Base-by-base conservation (phyloP, 2,888 invertebrate genomes). In the Harpalus rubripes region DNA sequence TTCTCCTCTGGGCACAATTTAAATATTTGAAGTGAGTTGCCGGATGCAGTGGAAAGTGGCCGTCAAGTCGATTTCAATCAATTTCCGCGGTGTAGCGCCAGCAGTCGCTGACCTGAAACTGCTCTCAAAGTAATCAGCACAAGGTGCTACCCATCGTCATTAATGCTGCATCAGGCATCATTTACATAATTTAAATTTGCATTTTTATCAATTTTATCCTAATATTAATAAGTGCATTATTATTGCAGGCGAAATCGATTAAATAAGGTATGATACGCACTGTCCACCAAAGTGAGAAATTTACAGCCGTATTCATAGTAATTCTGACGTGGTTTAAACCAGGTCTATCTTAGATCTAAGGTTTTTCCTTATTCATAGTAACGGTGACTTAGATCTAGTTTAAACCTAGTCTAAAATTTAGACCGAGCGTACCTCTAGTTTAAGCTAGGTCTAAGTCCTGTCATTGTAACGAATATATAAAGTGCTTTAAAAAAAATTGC, bases 181-280 rank as follows among this genome's bases (percentile, higher is more conserved):
- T 80, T 61, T 80, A 41, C 80, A 80, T 80, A 61, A 80, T 80
- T 80, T 63, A 8, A 39, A 80, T 80, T 63, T 80, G 63, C 80
- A 63, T 80, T 80, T 80, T 80, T 63, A 80, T 63, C 61, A 80
- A 61, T 61, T 80, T 80, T 80, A 18, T 18, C 18, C 61, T 41
- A 80, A 80, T 80, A 80, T 22, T 22, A 8, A 80, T 16, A 59
- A 79, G 15, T 32, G 12, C 10, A 12, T 0, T 6, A 52, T 52
- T 52, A 52, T 52, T 52, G 44, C 44, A 8, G 0, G 10, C 2
- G 8, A 10, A 10, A 52, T 10, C 10, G 44, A 52, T 52, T 2
- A 12, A 0, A 10, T 32, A 32, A 32, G 22, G 22, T 22, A 22
- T 3, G 22, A 22, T 22, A 22, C 22, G n/a, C 22, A 22, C 1